phyloP scores from a whole-genome alignment of 2,888 invertebrate genomes.

The Phytoseiulus persimilis region DNA sequence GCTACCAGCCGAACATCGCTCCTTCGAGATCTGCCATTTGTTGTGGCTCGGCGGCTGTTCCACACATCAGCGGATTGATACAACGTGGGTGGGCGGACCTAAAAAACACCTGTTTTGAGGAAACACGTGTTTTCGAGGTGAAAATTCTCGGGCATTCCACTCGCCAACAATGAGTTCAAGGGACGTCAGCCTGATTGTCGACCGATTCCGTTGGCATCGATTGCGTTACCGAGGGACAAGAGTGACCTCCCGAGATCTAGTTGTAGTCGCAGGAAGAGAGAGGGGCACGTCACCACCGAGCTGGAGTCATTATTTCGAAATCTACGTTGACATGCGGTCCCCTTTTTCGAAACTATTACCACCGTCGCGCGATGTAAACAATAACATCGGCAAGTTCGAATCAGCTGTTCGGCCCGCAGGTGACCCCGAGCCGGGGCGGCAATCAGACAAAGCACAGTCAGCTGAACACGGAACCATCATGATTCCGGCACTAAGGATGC shows the following conservation, averaged over 20 bases:
- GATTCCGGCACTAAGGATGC: too few species aligned
- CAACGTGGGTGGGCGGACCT: neutral
- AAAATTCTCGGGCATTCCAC: neutral
- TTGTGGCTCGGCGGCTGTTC: neutral
- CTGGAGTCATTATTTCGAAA: neutral
- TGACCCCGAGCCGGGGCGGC: too few species aligned
- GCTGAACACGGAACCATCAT: too few species aligned
- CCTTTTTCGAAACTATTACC: neutral
- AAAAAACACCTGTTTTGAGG: neutral
- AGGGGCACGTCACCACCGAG: neutral
- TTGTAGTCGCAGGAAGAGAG: neutral
- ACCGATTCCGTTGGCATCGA: neutral
- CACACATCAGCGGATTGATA: neutral
- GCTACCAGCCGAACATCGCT: slow-evolving; percentile 5
- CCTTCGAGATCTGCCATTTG: slow-evolving; percentile 5
- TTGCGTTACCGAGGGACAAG: neutral
- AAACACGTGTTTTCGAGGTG: neutral
- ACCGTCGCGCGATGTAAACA: neutral
- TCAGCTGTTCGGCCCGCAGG: neutral
- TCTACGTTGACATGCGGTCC: neutral
- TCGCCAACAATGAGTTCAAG: too few species aligned
- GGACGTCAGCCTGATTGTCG: too few species aligned
- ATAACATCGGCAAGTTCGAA: neutral
- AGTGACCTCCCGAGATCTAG: neutral
- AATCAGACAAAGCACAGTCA: too few species aligned